Base-by-base conservation (phyloP, 2,113 vertebrate genomes). In the Hippocampus mohnikei region DNA sequence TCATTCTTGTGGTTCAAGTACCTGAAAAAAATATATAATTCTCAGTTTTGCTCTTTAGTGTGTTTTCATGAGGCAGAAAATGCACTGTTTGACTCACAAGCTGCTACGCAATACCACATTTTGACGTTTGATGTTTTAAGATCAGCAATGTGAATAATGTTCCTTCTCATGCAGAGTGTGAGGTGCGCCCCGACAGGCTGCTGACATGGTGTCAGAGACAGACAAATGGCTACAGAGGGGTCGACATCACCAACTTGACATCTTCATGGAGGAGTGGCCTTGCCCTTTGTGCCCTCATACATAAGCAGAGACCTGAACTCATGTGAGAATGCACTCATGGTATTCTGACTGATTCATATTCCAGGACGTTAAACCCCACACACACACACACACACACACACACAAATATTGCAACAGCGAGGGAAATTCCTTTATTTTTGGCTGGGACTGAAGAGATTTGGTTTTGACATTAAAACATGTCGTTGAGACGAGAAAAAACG, bases 191-290 rank as follows among this genome's bases (percentile, higher is more conserved):
- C 1, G 92, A 91, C 81, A 94, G 94, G 27, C 94, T 99, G 73
- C 62, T 99, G 88, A 95, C 91, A 42, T 99, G 97, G 97, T 97
- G 96, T 89, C 96, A 96, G 92, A 95, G 93, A 53, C 95, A 97
- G 65, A 96, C 95, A 0, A 92, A 93, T 70, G 95, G 94, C 27
- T 99, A 99, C 88, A 78, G 87, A 56, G 94, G 93, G 0, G 95
- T 98, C 8, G 69, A 71, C 0, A 70, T 99, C 85, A 94, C 91
- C 0, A 90, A 99, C 90, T 92, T 98, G 74, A 93, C 92, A 0
- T 91, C 87, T 5, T 98, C 96, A 73, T 98, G 96, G 96, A 95
- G 81, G 71, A 95, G 87, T 0, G 97, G 97, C 79, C 91, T 99
- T 69, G 96, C 97, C 0, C 81, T 99, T 27, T 99, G 97, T 56